These are phyloP conservation scores for Drosophila busckii DNA, from an alignment of 1,140 invertebrate species.

Conservation along the genomic window DNA sequence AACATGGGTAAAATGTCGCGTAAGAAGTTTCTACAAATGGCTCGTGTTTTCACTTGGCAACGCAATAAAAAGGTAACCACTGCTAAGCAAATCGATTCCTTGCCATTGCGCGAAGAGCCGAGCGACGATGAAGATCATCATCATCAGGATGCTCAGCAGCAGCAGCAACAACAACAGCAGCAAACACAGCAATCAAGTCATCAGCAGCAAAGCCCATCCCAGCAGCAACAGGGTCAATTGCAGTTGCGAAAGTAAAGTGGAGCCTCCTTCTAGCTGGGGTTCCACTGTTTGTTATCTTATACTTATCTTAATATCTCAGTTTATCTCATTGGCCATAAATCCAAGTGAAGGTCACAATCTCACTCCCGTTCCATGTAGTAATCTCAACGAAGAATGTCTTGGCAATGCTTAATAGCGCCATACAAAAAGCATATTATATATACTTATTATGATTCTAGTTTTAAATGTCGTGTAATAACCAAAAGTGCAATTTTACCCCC, in stretches of 20 bases:
- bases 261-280: background rate
- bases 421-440: constrained; percentile 11
- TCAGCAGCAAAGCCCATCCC: constrained; percentile 27
- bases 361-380: constrained; percentile 20
- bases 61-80: constrained; percentile 84
- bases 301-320: constrained; percentile 52
- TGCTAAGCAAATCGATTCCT: constrained; percentile 81
- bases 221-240: constrained; percentile 47
- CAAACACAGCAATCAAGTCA: constrained; percentile 28
- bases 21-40: constrained; percentile 90
- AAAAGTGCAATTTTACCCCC: constrained; percentile 58
- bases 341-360: constrained; percentile 40
- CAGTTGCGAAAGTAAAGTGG: constrained; percentile 55
- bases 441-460: constrained; percentile 47
- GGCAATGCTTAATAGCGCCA: constrained; percentile 4
- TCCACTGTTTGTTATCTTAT: constrained; percentile 57
- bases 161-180: constrained; percentile 29
- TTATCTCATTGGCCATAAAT: constrained; percentile 66
- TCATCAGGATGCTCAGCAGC: constrained; percentile 53
- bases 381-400: constrained; percentile 17
- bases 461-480: constrained; percentile 40
- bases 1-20: constrained; percentile 94
- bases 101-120: constrained; percentile 82
- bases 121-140: constrained; percentile 82
- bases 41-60: constrained; percentile 86